A percentile compares a stretch with the other conserved stretches of the same genome.
Evolutionary conservation across 1,140 invertebrate genomes (phyloP).

Genomic region (Hylaeus anthracinus): DNA sequence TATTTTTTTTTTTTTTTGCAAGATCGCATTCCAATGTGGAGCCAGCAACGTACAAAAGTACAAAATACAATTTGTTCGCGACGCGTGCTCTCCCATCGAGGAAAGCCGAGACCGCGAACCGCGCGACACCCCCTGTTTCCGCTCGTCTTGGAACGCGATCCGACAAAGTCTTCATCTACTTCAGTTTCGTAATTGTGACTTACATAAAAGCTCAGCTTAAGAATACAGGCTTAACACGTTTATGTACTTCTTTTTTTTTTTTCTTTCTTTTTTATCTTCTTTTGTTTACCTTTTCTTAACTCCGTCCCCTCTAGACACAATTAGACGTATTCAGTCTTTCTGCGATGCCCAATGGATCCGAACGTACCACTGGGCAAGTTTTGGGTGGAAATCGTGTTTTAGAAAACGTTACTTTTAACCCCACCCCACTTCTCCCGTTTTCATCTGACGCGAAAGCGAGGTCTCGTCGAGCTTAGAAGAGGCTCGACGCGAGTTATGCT

Average conservation of each 20-base stretch:
- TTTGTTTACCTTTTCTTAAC: conserved; percentile 13
- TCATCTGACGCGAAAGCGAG: background rate
- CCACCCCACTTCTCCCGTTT: background rate
- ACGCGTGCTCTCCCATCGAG: background rate
- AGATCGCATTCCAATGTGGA: conserved; percentile 57
- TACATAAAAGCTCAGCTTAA: conserved; percentile 59
- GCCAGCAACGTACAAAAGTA: conserved; percentile 60
- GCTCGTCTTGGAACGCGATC: conserved; percentile 54
- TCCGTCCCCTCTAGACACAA: conserved; percentile 37
- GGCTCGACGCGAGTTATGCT: background rate
- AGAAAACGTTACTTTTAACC: conserved; percentile 34
- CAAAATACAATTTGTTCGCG: conserved; percentile 54
- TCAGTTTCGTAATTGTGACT: conserved; percentile 25
- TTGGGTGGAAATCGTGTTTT: conserved; percentile 47
- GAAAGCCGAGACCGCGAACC: conserved; percentile 1
- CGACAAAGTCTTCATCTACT: conserved; percentile 44
- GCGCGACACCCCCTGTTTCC: background rate
- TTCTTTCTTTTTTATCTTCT: background rate
- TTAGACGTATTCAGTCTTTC: conserved; percentile 65
- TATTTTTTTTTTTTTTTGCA: background rate
- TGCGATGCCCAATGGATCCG: conserved; percentile 34
- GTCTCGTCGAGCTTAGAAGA: background rate
- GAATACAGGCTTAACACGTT: conserved; percentile 46
- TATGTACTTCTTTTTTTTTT: conserved; percentile 18
- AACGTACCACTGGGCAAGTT: conserved; percentile 36